These are phyloP conservation scores for Ciconia boyciana DNA, from an alignment of 2,113 vertebrate genomes.

Conservation along the genomic window DNA sequence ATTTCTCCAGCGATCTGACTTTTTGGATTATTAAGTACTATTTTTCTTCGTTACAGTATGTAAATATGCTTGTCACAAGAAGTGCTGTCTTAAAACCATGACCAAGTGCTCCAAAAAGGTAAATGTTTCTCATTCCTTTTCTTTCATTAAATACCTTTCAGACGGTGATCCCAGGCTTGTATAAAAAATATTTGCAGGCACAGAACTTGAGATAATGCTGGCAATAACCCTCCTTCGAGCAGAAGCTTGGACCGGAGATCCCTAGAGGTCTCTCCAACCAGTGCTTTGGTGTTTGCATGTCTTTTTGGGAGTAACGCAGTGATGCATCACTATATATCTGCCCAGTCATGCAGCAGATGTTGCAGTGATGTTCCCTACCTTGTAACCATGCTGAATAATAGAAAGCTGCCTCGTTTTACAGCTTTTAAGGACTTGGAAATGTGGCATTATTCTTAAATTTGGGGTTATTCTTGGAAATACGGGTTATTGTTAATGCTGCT, in stretches of 20 bases:
- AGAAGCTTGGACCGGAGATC: background rate
- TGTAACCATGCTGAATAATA: background rate
- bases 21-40: background rate
- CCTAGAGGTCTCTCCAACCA: background rate
- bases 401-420: background rate
- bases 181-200: background rate
- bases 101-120: constrained; percentile 97
- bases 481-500: fast-evolving
- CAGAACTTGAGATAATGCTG: background rate
- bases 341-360: background rate
- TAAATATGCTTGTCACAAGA: constrained; percentile 96
- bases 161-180: background rate
- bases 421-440: background rate
- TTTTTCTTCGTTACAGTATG: constrained; percentile 84
- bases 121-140: constrained; percentile 29
- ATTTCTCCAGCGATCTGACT: background rate
- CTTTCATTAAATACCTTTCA: background rate
- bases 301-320: background rate
- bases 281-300: background rate
- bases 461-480: background rate
- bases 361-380: background rate
- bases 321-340: background rate
- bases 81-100: constrained; percentile 93
- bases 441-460: background rate
- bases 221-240: background rate